Evolutionary conservation across 2,888 invertebrate genomes (phyloP).

Genomic region (Caenorhabditis uteleia): DNA sequence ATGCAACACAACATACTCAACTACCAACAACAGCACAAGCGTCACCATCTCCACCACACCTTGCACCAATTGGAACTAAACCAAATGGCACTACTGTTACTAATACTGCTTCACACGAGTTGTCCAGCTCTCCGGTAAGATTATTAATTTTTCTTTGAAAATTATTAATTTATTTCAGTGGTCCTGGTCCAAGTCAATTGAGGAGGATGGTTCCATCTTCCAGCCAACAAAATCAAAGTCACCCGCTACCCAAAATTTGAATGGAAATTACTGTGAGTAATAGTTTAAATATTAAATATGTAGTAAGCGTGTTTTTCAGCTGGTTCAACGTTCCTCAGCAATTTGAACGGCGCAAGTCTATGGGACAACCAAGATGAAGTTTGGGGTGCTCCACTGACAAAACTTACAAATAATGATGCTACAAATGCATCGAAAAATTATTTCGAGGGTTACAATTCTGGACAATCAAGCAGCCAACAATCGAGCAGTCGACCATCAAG

Average conservation of each 20-base stretch:
- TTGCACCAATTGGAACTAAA: conserved; percentile 32
- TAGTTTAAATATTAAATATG: too few species aligned
- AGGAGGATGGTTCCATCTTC: too few species aligned
- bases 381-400: not conserved
- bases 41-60: conserved; percentile 9
- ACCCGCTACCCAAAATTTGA: too few species aligned
- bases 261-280: too few species aligned
- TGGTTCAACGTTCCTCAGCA: too few species aligned
- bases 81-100: conserved; percentile 20
- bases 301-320: too few species aligned
- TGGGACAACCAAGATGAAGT: conserved; percentile 1
- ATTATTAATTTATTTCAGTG: conserved; percentile 5
- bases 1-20: not conserved
- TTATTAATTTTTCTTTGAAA: not conserved
- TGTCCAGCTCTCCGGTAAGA: conserved; percentile 1
- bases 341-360: too few species aligned
- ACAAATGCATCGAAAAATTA: too few species aligned
- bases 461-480: too few species aligned
- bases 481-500: too few species aligned
- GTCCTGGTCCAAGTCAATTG: conserved; percentile 19
- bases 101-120: conserved; percentile 3
- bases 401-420: conserved; percentile 3
- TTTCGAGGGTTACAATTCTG: too few species aligned
- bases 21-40: not conserved
- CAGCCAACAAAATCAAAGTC: too few species aligned